Percentiles rank a stretch among this genome's conserved stretches.
Evolutionary conservation across 2,888 invertebrate genomes (phyloP).

Genomic region (Lasius platythorax): DNA sequence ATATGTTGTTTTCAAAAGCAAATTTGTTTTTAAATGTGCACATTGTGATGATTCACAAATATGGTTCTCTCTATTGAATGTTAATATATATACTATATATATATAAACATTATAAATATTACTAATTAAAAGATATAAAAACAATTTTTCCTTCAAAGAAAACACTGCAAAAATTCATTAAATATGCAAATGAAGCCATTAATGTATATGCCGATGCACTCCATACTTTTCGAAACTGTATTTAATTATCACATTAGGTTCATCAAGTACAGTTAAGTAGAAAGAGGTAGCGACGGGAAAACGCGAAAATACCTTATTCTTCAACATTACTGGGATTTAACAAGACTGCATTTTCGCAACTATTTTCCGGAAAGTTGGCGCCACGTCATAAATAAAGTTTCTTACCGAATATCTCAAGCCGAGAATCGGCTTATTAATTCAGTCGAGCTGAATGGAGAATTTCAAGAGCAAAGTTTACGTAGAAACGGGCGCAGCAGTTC

Average conservation of each 20-base stretch:
- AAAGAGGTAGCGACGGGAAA: slow-evolving; percentile 8
- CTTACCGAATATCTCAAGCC: slow-evolving; percentile 45
- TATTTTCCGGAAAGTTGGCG: slow-evolving; percentile 37
- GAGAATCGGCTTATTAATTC: slow-evolving; percentile 54
- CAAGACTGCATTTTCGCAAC: slow-evolving; percentile 35
- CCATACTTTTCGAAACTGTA: slow-evolving; percentile 19
- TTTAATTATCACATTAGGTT: slow-evolving; percentile 43
- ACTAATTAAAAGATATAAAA: slow-evolving; percentile 27
- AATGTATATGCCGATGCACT: background rate
- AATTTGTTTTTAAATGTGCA: background rate
- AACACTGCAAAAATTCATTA: background rate
- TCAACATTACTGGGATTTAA: slow-evolving; percentile 23
- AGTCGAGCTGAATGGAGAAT: slow-evolving; percentile 33
- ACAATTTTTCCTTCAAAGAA: background rate
- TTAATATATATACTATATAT: background rate
- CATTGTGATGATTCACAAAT: background rate
- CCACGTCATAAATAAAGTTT: slow-evolving; percentile 50
- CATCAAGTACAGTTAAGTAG: slow-evolving; percentile 27
- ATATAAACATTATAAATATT: background rate
- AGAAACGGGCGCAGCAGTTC: slow-evolving; percentile 9
- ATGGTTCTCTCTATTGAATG: background rate
- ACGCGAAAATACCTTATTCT: slow-evolving; percentile 18
- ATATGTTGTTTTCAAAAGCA: background rate
- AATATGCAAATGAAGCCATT: slow-evolving; percentile 5
- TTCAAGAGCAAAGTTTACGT: slow-evolving; percentile 45